These are phyloP conservation scores for Nipponia nippon DNA, from an alignment of 2,113 vertebrate genomes.

Conservation along the genomic window DNA sequence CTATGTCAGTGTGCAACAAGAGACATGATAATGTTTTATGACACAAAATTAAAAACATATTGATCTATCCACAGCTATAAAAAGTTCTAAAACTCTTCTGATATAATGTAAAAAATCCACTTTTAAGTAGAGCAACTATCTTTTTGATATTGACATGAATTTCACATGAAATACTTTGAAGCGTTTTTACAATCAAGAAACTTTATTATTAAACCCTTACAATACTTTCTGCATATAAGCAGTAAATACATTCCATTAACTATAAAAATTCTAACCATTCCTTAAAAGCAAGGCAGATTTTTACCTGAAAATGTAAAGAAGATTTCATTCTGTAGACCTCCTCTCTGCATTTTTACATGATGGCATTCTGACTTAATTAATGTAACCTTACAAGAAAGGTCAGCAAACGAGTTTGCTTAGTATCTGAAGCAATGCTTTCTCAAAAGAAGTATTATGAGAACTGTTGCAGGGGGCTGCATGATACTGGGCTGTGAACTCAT, in stretches of 20 bases:
- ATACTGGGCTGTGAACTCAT: slow-evolving; percentile 52
- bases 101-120: background rate
- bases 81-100: background rate
- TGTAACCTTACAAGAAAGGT: slow-evolving; percentile 44
- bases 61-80: background rate
- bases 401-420: slow-evolving; percentile 43
- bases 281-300: background rate
- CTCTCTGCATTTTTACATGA: slow-evolving; percentile 64
- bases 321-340: slow-evolving; percentile 63
- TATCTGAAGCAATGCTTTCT: slow-evolving; percentile 50
- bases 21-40: background rate
- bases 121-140: background rate
- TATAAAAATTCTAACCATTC: background rate
- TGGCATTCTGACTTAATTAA: slow-evolving; percentile 65
- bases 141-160: background rate
- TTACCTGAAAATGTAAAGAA: slow-evolving; percentile 70
- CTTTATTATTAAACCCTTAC: background rate
- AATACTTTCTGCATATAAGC: background rate
- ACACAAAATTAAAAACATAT: background rate
- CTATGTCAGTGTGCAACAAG: background rate
- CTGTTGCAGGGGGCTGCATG: slow-evolving; percentile 50
- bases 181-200: background rate
- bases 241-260: background rate
- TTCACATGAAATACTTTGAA: background rate
- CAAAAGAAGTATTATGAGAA: slow-evolving; percentile 50